Percentiles rank a stretch among this genome's conserved stretches.
Conservation (phyloP, 2,797 vertebrate species). For the Crypturellus tataupa region DNA sequence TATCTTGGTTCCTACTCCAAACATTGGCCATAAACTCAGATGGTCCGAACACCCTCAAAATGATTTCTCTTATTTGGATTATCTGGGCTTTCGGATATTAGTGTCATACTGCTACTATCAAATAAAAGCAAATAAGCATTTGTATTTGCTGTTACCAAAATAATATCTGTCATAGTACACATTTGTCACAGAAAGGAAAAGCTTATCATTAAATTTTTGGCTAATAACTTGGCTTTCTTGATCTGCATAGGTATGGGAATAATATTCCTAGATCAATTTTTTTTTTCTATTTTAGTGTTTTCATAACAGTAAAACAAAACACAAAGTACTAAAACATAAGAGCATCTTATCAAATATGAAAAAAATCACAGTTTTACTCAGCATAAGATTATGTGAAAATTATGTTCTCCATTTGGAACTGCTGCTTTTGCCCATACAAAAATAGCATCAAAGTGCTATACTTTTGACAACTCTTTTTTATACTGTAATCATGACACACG, state of each 20-base stretch:
- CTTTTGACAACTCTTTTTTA: not conserved
- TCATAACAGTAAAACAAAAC: not conserved
- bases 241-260: not conserved
- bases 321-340: not conserved
- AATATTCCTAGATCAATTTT: not conserved
- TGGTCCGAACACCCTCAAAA: not conserved
- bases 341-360: not conserved
- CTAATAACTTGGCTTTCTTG: not conserved
- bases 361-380: not conserved
- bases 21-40: not conserved
- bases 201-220: not conserved
- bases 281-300: not conserved
- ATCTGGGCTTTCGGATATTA: not conserved
- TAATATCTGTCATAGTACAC: not conserved
- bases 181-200: not conserved
- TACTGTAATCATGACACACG: not conserved
- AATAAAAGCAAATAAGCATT: not conserved
- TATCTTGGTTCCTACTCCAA: not conserved
- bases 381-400: not conserved
- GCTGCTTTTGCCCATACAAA: not conserved
- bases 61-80: not conserved
- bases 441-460: rapidly evolving
- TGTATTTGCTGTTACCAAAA: not conserved
- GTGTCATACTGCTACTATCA: not conserved
- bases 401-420: not conserved